Conservation (phyloP, 1,140 invertebrate genomes). For the Penaeus indicus region DNA sequence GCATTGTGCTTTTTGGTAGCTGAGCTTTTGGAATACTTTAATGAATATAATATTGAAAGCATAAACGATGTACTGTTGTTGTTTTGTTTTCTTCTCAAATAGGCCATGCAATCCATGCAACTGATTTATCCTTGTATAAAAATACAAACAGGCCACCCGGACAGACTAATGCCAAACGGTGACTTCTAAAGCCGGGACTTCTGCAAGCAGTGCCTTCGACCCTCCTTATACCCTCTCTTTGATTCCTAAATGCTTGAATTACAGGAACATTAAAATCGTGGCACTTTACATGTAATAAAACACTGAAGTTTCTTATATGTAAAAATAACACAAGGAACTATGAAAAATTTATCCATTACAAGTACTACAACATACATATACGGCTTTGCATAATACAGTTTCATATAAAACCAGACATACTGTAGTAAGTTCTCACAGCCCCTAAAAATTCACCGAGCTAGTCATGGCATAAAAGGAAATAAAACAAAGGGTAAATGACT, state of each 20-base stretch:
- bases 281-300: conserved; percentile 66
- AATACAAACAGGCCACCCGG: conserved; percentile 61
- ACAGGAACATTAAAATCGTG: conserved; percentile 65
- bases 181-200: conserved; percentile 62
- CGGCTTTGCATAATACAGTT: conserved; percentile 65
- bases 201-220: conserved; percentile 52
- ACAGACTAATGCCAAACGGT: conserved; percentile 62
- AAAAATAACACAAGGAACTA: conserved; percentile 66
- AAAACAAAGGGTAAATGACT: conserved; percentile 65
- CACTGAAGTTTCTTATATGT: conserved; percentile 65
- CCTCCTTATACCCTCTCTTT: conserved; percentile 64
- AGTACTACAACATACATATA: conserved; percentile 64
- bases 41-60: conserved; percentile 44
- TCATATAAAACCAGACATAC: conserved; percentile 66
- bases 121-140: conserved; percentile 23
- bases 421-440: conserved; percentile 66
- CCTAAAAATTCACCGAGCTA: conserved; percentile 64
- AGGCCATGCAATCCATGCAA: conserved; percentile 41
- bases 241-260: conserved; percentile 65
- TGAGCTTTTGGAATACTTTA: neutral
- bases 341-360: conserved; percentile 62
- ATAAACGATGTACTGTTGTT: conserved; percentile 21
- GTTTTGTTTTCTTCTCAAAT: conserved; percentile 6
- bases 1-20: conserved; percentile 43
- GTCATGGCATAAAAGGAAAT: conserved; percentile 65